Evolutionary conservation across 2,797 vertebrate genomes (phyloP).

Genomic region (Dendrocincla tyrannina): DNA sequence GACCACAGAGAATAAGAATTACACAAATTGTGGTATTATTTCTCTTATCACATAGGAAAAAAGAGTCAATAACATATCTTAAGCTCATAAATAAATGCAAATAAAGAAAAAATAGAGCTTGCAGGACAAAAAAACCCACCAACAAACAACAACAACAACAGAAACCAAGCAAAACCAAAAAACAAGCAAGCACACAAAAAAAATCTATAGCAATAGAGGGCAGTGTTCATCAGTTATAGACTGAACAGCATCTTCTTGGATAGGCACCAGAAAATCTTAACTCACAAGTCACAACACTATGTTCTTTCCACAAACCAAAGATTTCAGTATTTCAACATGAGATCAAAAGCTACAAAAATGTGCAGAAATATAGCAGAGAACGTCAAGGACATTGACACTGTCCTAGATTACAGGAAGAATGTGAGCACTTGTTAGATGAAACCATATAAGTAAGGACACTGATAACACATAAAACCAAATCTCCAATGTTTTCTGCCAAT

Average conservation of each 20-base stretch:
- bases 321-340: background rate
- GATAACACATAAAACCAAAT: background rate
- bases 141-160: background rate
- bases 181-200: no score
- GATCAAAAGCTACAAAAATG: background rate
- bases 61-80: background rate
- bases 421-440: background rate
- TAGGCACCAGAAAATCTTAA: background rate
- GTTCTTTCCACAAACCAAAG: background rate
- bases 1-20: background rate
- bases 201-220: background rate
- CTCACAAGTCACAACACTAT: background rate
- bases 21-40: background rate
- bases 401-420: background rate
- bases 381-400: background rate
- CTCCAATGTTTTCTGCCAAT: background rate
- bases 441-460: background rate
- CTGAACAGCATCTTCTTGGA: background rate
- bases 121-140: accelerated
- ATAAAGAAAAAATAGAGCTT: background rate
- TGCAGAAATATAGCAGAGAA: background rate
- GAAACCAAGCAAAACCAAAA: no score
- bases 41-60: background rate
- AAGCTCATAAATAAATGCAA: background rate
- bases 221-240: accelerated